A percentile compares a stretch with the other conserved stretches of the same genome.
These are phyloP conservation scores for Poeciliopsis turrubarensis DNA, from an alignment of 2,113 vertebrate species.

Conservation along the genomic window DNA sequence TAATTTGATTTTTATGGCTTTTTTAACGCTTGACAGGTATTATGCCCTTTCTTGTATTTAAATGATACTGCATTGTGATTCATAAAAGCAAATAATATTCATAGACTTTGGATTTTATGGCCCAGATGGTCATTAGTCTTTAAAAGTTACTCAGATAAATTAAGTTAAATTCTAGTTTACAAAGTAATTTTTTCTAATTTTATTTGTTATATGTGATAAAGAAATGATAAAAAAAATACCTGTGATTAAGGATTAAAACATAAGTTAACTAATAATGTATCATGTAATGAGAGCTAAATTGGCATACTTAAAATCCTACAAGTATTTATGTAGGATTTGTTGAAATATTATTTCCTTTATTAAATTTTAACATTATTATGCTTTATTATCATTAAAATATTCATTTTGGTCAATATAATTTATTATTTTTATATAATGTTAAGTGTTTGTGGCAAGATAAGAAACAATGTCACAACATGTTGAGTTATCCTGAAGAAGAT, in stretches of 20 bases:
- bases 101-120: too few species aligned
- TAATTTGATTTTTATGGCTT: background rate
- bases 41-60: background rate
- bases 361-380: background rate
- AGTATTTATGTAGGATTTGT: background rate
- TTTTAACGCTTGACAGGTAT: background rate
- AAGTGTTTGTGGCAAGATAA: background rate
- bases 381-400: background rate
- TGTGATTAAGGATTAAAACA: background rate
- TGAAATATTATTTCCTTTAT: background rate
- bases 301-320: background rate
- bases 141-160: background rate
- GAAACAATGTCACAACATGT: background rate
- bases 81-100: too few species aligned
- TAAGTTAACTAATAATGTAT: background rate
- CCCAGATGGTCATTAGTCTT: too few species aligned
- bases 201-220: background rate
- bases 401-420: too few species aligned
- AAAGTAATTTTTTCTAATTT: background rate
- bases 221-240: background rate
- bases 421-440: background rate
- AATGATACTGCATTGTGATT: background rate
- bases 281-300: background rate
- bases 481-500: background rate
- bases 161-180: background rate